phyloP scores from a whole-genome alignment of 2,888 invertebrate genomes.

The Apotomis betuletana region DNA sequence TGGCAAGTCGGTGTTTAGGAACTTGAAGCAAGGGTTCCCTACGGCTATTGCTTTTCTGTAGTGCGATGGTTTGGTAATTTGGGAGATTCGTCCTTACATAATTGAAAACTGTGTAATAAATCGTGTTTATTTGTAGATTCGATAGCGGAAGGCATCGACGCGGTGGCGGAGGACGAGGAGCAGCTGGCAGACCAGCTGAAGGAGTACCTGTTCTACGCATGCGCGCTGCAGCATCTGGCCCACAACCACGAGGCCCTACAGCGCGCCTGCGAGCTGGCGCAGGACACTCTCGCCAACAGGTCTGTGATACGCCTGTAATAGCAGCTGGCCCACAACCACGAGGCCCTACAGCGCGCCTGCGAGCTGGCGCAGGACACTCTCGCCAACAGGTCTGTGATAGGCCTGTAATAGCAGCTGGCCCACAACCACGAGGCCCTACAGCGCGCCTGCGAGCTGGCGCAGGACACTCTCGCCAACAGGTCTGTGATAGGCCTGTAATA shows the following conservation, averaged over 20 bases:
- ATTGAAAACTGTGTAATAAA: too few relatives aligned
- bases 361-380: slow-evolving; percentile 55
- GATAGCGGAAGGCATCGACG: slow-evolving; percentile 88
- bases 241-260: slow-evolving; percentile 88
- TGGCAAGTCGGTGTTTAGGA: too few relatives aligned
- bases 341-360: slow-evolving; percentile 87
- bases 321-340: too few relatives aligned
- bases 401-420: too few relatives aligned
- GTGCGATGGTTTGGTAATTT: too few relatives aligned
- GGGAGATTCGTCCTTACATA: too few relatives aligned
- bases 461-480: slow-evolving; percentile 46
- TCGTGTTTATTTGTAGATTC: slow-evolving; percentile 79
- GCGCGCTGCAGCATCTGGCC: slow-evolving; percentile 86
- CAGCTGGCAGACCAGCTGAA: slow-evolving; percentile 92
- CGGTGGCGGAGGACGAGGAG: slow-evolving; percentile 91
- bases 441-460: slow-evolving; percentile 80
- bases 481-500: slow-evolving; percentile 42
- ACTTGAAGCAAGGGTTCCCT: too few relatives aligned
- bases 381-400: slow-evolving; percentile 48
- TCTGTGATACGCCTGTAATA: slow-evolving; percentile 42
- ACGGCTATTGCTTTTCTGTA: too few relatives aligned
- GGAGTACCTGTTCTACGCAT: slow-evolving; percentile 91
- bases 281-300: slow-evolving; percentile 84
- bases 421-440: slow-evolving; percentile 82
- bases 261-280: slow-evolving; percentile 87